Percentiles rank a stretch among this genome's conserved stretches.
These are phyloP conservation scores for Garra rufa DNA, from an alignment of 2,113 vertebrate species.

Conservation along the genomic window DNA sequence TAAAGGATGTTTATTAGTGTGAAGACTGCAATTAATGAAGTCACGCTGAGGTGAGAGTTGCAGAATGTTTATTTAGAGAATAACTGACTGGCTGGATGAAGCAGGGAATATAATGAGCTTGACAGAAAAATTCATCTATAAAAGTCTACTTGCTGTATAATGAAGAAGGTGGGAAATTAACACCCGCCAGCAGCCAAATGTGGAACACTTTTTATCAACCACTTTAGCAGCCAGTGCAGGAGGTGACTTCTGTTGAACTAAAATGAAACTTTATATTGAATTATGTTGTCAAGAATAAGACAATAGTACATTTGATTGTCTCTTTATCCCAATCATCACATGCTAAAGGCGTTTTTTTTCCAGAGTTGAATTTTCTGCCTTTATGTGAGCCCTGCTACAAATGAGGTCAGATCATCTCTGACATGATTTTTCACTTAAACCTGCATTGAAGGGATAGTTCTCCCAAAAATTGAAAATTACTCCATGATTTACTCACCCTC, in stretches of 20 bases:
- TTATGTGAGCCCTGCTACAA: background rate
- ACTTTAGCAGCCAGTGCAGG: background rate
- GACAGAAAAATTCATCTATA: conserved; percentile 16
- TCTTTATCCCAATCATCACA: background rate
- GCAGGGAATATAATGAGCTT: conserved; percentile 25
- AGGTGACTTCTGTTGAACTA: no score
- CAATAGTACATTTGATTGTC: background rate
- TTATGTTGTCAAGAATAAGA: background rate
- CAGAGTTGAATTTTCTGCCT: background rate
- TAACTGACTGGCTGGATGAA: background rate
- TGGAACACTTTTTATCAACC: background rate
- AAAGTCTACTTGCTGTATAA: background rate
- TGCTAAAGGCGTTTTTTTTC: no score
- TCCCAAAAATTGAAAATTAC: no score
- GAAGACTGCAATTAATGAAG: conserved; percentile 30
- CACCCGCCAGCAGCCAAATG: background rate
- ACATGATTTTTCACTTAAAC: no score
- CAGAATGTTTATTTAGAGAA: conserved; percentile 21
- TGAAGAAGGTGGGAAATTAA: background rate
- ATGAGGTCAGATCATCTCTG: no score
- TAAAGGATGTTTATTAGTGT: conserved; percentile 23
- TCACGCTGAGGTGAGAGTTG: conserved; percentile 26
- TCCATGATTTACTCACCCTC: no score
- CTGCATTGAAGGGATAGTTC: no score
- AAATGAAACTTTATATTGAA: background rate